Conservation (phyloP, 1,140 invertebrate species). For the Diorhabda sublineata region DNA sequence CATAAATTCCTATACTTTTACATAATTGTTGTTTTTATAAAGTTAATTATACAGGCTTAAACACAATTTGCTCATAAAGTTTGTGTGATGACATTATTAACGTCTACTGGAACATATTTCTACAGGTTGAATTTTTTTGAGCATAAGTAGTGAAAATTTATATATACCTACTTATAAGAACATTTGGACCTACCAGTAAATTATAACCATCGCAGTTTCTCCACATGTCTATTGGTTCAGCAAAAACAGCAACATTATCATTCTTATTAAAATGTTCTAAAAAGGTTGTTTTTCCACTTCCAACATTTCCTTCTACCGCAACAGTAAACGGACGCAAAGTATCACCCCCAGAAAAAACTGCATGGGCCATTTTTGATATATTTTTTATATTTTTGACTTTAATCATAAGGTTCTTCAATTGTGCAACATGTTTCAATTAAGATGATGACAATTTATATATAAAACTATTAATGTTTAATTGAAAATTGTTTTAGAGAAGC, state of each 20-base stretch:
- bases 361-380: slow-evolving; percentile 23
- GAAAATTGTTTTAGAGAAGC: too few relatives aligned
- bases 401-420: slow-evolving; percentile 11
- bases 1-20: too few relatives aligned
- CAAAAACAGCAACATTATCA: slow-evolving; percentile 35
- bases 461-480: too few relatives aligned
- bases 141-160: too few relatives aligned
- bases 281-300: slow-evolving; percentile 89
- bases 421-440: neutral
- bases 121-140: too few relatives aligned
- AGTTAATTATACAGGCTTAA: too few relatives aligned
- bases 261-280: slow-evolving; percentile 73
- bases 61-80: too few relatives aligned
- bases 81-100: too few relatives aligned
- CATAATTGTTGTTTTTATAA: too few relatives aligned
- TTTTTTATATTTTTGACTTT: slow-evolving; percentile 15
- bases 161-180: too few relatives aligned
- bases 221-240: slow-evolving; percentile 80
- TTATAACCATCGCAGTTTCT: slow-evolving; percentile 75
- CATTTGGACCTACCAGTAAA: slow-evolving; percentile 49
- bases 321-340: slow-evolving; percentile 64
- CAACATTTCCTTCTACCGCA: slow-evolving; percentile 88
- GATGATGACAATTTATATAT: too few relatives aligned
- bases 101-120: too few relatives aligned
- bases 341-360: slow-evolving; percentile 14